Conservation (phyloP, 2,888 invertebrate genomes). For the Ecliptopera silaceata region DNA sequence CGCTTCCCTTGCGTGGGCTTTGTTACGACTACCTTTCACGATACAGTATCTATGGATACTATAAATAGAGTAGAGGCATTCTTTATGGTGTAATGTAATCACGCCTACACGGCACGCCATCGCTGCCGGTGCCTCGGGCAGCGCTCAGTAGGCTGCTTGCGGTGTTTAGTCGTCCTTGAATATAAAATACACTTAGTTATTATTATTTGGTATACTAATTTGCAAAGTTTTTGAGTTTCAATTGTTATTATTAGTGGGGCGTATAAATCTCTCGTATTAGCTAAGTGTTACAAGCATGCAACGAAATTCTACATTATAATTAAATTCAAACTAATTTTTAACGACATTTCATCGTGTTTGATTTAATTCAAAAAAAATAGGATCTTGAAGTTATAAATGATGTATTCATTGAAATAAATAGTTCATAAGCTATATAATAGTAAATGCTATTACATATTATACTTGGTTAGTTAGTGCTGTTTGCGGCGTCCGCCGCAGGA, state of each 20-base stretch:
- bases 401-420: too few relatives aligned
- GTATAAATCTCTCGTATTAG: too few relatives aligned
- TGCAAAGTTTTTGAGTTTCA: conserved; percentile 6
- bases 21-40: conserved; percentile 57
- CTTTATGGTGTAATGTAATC: conserved; percentile 64
- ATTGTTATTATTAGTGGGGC: too few relatives aligned
- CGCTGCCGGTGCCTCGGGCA: conserved; percentile 34
- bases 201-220: conserved; percentile 11
- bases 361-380: too few relatives aligned
- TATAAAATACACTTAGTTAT: neutral
- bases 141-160: conserved; percentile 31
- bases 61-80: conserved; percentile 72
- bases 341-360: too few relatives aligned
- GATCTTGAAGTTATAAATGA: too few relatives aligned
- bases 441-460: neutral
- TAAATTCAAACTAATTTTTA: too few relatives aligned
- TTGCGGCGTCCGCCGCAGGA: conserved; percentile 15
- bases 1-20: conserved; percentile 35
- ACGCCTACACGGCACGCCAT: conserved; percentile 55
- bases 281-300: too few relatives aligned
- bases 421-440: neutral
- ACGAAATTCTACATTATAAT: too few relatives aligned
- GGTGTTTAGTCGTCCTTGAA: conserved; percentile 10
- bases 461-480: neutral
- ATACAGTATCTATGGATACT: conserved; percentile 55